phyloP scores from a whole-genome alignment of 2,797 vertebrate genomes.

The Trachops cirrhosus region DNA sequence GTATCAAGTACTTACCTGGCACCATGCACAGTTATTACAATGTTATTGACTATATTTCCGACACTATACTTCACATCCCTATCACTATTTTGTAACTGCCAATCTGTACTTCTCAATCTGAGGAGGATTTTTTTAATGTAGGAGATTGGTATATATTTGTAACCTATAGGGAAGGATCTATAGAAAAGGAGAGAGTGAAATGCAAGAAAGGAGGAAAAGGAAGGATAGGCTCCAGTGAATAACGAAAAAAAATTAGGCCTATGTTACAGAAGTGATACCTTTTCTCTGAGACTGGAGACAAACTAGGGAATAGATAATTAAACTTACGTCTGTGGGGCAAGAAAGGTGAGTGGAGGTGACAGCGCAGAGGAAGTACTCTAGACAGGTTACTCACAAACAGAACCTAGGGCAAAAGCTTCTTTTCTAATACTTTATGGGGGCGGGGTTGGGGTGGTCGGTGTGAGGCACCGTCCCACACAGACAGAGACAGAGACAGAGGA shows the following conservation, averaged over 20 bases:
- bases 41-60: not conserved
- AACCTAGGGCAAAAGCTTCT: not conserved
- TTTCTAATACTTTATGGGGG: not conserved
- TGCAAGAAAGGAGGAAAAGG: not conserved
- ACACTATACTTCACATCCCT: not conserved
- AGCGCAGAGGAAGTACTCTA: not conserved
- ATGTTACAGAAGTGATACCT: not conserved
- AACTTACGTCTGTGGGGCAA: not conserved
- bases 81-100: not conserved
- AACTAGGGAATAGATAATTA: not conserved
- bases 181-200: not conserved
- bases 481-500: not conserved
- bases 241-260: not conserved
- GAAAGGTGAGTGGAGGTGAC: not conserved
- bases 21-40: not conserved
- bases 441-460: fast-evolving
- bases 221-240: not conserved
- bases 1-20: not conserved
- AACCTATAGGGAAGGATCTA: not conserved
- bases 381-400: not conserved
- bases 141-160: not conserved
- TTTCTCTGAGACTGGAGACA: not conserved
- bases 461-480: not conserved
- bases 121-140: not conserved
- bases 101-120: not conserved